A percentile compares a stretch with the other conserved stretches of the same genome.
Evolutionary conservation across 2,113 vertebrate genomes (phyloP).

Genomic region (Marmota flaviventris): DNA sequence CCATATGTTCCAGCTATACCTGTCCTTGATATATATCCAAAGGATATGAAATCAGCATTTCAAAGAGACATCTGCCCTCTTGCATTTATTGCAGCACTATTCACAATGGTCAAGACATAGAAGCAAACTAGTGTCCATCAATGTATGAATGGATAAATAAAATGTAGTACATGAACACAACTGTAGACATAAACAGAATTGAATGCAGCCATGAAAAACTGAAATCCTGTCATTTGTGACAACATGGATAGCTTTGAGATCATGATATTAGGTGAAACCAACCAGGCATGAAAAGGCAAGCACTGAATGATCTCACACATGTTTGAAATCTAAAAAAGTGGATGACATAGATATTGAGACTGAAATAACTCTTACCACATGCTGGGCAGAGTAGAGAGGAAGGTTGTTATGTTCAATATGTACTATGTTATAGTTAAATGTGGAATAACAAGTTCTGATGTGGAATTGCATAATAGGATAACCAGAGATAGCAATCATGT

Average conservation of each 20-base stretch:
- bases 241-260: neutral
- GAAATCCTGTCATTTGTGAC: neutral
- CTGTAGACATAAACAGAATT: neutral
- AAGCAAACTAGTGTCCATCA: neutral
- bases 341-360: neutral
- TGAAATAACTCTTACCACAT: neutral
- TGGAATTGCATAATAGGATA: neutral
- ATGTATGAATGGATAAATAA: neutral
- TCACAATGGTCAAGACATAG: neutral
- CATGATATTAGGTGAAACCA: neutral
- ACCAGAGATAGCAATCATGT: neutral
- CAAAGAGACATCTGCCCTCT: neutral
- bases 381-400: neutral
- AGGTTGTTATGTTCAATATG: neutral
- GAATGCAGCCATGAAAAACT: neutral
- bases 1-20: neutral
- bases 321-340: neutral
- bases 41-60: neutral
- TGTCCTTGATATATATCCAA: neutral
- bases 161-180: neutral
- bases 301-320: neutral
- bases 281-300: neutral
- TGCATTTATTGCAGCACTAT: neutral
- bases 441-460: neutral
- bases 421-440: neutral